Base-by-base conservation (phyloP, 2,113 vertebrate species). In the human region DNA sequence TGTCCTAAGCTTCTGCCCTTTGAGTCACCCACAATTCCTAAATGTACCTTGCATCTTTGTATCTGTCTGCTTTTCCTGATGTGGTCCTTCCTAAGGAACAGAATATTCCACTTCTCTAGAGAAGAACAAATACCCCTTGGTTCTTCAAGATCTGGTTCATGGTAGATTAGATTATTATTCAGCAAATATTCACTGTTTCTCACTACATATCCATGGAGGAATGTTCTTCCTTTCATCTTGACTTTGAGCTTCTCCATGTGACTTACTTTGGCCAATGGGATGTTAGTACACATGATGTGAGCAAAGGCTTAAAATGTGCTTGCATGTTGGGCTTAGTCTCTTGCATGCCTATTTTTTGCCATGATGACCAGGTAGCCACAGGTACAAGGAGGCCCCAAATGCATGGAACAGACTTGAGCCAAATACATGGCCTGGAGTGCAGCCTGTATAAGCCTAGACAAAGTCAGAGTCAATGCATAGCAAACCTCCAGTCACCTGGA, bases 221-320 rank as follows among this genome's bases (percentile, higher is more conserved):
- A 83, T 35, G 9, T 43, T 59, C 17, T n/a, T 52, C 50, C 32
- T 86, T 89, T 14, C 2, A 55, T 48, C 73, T 89, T 85, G 55
- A 93, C 43, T 92, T 91, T 43, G 35, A 52, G 6, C 50, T 83
- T 84, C 43, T 8, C 13, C 12, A 13, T 64, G 55, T 18, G 22
- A 64, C 23, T 30, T 45, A 43, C 43, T 96, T 90, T 84, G 80
- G 52, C n/a, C 57, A 84, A 52, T 12, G 35, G 23, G 40, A 55
- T 80, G 75, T 84, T 78, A 91, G 79, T 43, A 43, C 13, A 57
- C 16, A 38, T 14, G n/a, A 92, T 75, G 13, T 80, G 55, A 72
- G 32, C 70, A 59, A 61, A 91, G 85, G 50, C 88, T 90, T 93
- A 79, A 73, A 32, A 87, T 95, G 45, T 83, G 38, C 64, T 86